Conservation (phyloP, 2,888 invertebrate species). For the Linnaemya tessellans region DNA sequence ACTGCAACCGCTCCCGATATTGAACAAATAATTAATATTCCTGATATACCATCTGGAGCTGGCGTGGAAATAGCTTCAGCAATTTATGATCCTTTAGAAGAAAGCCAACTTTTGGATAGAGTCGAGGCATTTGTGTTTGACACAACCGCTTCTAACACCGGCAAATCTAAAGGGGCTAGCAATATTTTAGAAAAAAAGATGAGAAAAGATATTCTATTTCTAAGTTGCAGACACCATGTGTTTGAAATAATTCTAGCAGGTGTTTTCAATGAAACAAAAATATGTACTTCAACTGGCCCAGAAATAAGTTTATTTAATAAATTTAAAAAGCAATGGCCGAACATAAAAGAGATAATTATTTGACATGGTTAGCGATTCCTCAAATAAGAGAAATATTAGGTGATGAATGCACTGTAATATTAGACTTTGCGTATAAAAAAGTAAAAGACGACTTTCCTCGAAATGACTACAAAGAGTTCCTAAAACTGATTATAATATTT, state of each 20-base stretch:
- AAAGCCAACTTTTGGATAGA: slow-evolving; percentile 7
- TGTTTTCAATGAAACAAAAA: too few species aligned
- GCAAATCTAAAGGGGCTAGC: too few species aligned
- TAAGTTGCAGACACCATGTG: too few species aligned
- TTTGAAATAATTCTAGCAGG: too few species aligned
- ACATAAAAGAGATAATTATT: slow-evolving; percentile 2
- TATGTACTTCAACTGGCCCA: slow-evolving; percentile 10
- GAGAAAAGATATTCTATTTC: too few species aligned
- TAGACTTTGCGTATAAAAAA: slow-evolving; percentile 19
- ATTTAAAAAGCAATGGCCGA: slow-evolving; percentile 8
- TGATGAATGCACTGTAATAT: slow-evolving; percentile 11
- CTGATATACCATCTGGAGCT: background rate
- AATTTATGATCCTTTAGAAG: slow-evolving; percentile 12
- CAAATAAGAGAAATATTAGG: slow-evolving; percentile 8
- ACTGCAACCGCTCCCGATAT: slow-evolving; percentile 12
- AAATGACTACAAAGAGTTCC: slow-evolving; percentile 8
- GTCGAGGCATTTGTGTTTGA: slow-evolving; percentile 23
- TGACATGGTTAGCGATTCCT: background rate
- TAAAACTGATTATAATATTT: slow-evolving; percentile 9
- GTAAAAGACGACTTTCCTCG: slow-evolving; percentile 4
- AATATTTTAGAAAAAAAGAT: too few species aligned
- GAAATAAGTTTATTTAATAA: slow-evolving; percentile 14
- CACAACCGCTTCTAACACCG: background rate
- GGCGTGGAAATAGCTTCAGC: slow-evolving; percentile 15
- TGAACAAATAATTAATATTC: too few species aligned